These are phyloP conservation scores for Tauraco erythrolophus DNA, from an alignment of 2,113 vertebrate species.

Conservation along the genomic window DNA sequence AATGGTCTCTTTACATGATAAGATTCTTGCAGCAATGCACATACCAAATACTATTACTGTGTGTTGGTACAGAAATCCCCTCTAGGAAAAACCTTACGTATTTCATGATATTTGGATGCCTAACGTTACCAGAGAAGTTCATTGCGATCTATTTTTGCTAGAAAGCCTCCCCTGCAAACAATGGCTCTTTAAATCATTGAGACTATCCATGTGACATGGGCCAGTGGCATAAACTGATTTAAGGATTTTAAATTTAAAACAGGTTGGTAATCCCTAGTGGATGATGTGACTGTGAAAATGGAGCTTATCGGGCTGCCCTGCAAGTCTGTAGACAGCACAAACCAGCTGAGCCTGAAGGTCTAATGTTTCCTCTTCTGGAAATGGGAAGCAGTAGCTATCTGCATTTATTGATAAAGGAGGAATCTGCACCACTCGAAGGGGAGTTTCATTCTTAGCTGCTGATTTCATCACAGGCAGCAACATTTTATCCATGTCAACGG, in stretches of 20 bases:
- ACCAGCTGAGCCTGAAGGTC: not conserved
- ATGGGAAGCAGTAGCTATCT: not conserved
- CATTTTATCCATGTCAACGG: not conserved
- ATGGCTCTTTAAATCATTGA: conserved; percentile 4
- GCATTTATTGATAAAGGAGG: not conserved
- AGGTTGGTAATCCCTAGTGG: conserved; percentile 39
- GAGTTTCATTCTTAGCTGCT: not conserved
- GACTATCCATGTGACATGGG: not conserved
- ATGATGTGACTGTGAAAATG: conserved; percentile 23
- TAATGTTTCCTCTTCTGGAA: not conserved
- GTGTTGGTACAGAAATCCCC: not conserved
- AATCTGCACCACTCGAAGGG: not conserved
- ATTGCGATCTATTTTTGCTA: not conserved
- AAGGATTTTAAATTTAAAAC: conserved; percentile 59
- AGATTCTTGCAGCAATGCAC: not conserved
- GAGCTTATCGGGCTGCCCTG: conserved; percentile 15
- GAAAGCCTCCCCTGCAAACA: not conserved
- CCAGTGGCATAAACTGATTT: conserved; percentile 33
- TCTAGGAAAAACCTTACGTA: not conserved
- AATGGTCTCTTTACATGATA: not conserved
- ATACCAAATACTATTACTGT: not conserved
- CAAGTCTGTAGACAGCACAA: not conserved
- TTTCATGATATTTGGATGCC: not conserved
- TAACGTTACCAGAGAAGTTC: not conserved
- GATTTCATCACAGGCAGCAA: not conserved